Percentiles rank a stretch among this genome's conserved stretches.
These are phyloP conservation scores for Pinctada fucata DNA, from an alignment of 2,888 invertebrate species.

Conservation along the genomic window DNA sequence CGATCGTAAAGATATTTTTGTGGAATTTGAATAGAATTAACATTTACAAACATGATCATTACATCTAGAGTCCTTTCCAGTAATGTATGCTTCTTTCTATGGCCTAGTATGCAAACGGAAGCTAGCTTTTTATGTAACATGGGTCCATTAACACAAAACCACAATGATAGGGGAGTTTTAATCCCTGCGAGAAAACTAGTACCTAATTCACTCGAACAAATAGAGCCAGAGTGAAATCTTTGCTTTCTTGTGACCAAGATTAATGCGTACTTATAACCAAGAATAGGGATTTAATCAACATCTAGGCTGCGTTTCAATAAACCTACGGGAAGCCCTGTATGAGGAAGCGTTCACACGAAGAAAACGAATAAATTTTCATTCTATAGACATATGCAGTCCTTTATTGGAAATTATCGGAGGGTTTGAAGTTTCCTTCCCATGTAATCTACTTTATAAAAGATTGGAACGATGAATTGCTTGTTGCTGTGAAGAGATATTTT, in stretches of 20 bases:
- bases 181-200: neutral
- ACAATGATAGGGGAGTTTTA: neutral
- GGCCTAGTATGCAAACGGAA: no score
- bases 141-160: neutral
- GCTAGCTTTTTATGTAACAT: neutral
- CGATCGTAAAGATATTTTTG: no score
- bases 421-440: no score
- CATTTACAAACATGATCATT: no score
- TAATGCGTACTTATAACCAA: slow-evolving; percentile 1
- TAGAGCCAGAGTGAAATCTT: neutral
- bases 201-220: neutral
- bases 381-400: neutral
- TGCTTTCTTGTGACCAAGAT: neutral
- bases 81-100: no score
- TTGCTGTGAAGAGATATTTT: no score
- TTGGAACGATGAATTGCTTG: no score
- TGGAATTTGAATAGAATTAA: no score
- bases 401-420: neutral
- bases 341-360: neutral
- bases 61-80: no score
- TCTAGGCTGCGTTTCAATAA: neutral
- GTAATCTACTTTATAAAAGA: no score
- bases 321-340: neutral
- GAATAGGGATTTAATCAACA: slow-evolving; percentile 3
- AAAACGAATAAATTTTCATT: slow-evolving; percentile 3